A percentile compares a stretch with the other conserved stretches of the same genome.
Evolutionary conservation across 2,888 invertebrate genomes (phyloP).

Genomic region (Dicranocentrus wangi): DNA sequence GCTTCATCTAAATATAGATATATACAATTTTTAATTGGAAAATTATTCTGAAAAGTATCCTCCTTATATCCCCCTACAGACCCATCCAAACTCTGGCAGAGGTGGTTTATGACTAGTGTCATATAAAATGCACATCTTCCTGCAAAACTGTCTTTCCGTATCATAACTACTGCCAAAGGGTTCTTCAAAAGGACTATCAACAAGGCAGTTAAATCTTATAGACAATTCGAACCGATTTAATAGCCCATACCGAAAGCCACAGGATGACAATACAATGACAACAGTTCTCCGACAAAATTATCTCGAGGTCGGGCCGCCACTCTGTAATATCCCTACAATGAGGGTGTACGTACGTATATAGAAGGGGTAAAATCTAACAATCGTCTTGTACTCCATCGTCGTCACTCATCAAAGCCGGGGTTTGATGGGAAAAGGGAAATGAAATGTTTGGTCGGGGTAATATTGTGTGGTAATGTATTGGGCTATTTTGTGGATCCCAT

Average conservation of each 20-base stretch:
- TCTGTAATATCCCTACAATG: not conserved
- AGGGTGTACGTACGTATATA: not conserved
- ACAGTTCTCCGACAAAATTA: slow-evolving; percentile 48
- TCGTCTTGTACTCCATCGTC: slow-evolving; percentile 5
- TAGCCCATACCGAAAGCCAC: slow-evolving; percentile 14
- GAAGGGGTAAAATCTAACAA: not conserved
- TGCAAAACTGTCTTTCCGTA: not conserved
- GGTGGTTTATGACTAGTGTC: slow-evolving; percentile 4
- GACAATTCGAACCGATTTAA: slow-evolving; percentile 54
- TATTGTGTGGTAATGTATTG: slow-evolving; percentile 36
- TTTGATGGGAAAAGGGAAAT: slow-evolving; percentile 9
- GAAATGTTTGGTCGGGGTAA: slow-evolving; percentile 11
- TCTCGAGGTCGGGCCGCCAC: slow-evolving; percentile 33
- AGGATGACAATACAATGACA: slow-evolving; percentile 53
- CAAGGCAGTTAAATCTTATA: slow-evolving; percentile 51
- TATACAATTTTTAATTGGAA: slow-evolving; percentile 39
- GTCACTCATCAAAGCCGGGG: slow-evolving; percentile 20
- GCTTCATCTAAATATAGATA: not conserved
- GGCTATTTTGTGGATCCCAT: slow-evolving; percentile 33
- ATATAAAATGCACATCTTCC: not conserved
- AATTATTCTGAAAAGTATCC: slow-evolving; percentile 45
- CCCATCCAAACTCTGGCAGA: slow-evolving; percentile 12
- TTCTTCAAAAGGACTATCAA: slow-evolving; percentile 3
- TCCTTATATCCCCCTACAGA: slow-evolving; percentile 37
- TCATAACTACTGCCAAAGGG: slow-evolving; percentile 5